Evolutionary conservation across 2,797 vertebrate genomes (phyloP), one percentile per base, ranked within the genome.

Genomic region (Urosaurus nigricauda): DNA sequence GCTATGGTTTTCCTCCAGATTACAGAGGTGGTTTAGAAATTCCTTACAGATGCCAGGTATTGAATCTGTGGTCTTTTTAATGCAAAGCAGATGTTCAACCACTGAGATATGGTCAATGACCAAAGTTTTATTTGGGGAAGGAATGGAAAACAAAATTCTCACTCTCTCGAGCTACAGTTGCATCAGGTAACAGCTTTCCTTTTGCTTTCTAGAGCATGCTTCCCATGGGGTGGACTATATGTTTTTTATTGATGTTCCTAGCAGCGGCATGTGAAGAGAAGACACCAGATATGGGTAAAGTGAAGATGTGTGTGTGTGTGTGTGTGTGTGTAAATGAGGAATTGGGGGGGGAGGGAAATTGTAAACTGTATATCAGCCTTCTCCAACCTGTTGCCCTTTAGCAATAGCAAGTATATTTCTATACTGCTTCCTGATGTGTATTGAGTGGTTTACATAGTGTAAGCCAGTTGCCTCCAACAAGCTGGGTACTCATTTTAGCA

Each of bases 171-270:
- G 65, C 26, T 82, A 37, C 5, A 21, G 32, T 80, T 80, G 53
- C 53, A 0, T 2, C 8, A 80, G 29, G n/a, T 85, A 85, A 85
- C 37, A 19, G 9, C 1, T 43, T 17, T 16, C 13, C 56, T 65
- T 75, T 75, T 85, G 77, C 29, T 85, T 87, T 68, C 71, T 70
- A 90, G 90, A 43, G 43, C 47, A 88, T 84, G 86, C 5, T 53
- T 63, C 47, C 56, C 35, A 32, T n/a, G 53, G 9, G 35, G 5
- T 75, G 78, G 78, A 56, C 24, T 32, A 14, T 77, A 19, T 63
- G 58, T 29, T 35, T 84, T 53, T 47, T 79, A 7, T 51, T 88
- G 17, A 17, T 29, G 9, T 82, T 68, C 56, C 70, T 75, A 68
- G 1, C 47, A 58, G 17, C 40, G 75, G n/a, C 29, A 32, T 51